phyloP scores from a whole-genome alignment of 2,113 vertebrate species.

The Lamprologus lemairii region DNA sequence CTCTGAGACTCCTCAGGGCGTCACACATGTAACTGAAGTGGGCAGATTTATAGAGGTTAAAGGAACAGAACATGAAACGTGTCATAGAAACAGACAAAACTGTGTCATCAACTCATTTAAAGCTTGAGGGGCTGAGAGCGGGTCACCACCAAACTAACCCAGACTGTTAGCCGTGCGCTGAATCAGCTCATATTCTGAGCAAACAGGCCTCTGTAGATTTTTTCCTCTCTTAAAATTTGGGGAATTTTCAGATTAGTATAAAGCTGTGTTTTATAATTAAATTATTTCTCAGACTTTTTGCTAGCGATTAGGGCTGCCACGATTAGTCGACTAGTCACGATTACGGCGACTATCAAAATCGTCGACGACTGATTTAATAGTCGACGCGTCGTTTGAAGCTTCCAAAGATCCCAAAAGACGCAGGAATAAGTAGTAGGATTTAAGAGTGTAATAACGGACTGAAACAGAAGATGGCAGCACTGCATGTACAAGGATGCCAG shows the following conservation, averaged over 20 bases:
- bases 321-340: too few relatives aligned
- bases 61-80: neutral
- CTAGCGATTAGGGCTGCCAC: too few relatives aligned
- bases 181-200: neutral
- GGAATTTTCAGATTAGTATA: neutral
- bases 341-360: too few relatives aligned
- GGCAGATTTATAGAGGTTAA: neutral
- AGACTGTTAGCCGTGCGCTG: neutral
- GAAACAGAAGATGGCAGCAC: too few relatives aligned
- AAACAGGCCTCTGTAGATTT: neutral
- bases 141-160: neutral
- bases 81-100: neutral
- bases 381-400: too few relatives aligned
- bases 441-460: too few relatives aligned
- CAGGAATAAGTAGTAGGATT: too few relatives aligned
- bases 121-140: rapidly evolving
- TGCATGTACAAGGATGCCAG: too few relatives aligned
- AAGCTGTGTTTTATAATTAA: rapidly evolving
- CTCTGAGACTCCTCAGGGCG: neutral
- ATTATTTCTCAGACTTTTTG: neutral
- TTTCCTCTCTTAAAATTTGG: neutral
- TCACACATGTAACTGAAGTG: neutral
- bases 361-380: too few relatives aligned
- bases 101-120: neutral
- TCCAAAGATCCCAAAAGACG: rapidly evolving